Evolutionary conservation across 2,113 vertebrate species (phyloP).

Genomic region (Lamprotornis superbus): DNA sequence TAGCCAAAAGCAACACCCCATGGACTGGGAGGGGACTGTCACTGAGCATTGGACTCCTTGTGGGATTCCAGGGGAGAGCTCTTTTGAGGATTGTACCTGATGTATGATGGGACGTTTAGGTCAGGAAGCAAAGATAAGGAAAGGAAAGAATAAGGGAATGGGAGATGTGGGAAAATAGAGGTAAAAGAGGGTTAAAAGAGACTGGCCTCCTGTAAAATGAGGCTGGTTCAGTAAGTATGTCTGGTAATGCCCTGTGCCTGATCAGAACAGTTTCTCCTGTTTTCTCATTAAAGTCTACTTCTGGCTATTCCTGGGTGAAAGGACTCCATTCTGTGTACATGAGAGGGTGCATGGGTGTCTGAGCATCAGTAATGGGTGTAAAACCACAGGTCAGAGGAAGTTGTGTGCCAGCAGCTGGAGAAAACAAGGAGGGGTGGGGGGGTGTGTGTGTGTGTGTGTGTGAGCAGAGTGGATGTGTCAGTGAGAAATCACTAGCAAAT

Average conservation of each 20-base stretch:
- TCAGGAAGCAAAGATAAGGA: not conserved
- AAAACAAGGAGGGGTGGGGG: not conserved
- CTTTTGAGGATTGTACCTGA: not conserved
- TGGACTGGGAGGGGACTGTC: not conserved
- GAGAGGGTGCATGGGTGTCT: not conserved
- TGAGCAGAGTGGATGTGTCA: not conserved
- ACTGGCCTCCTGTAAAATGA: not conserved
- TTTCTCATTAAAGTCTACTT: not conserved
- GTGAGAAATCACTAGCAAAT: not conserved
- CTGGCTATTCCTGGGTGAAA: not conserved
- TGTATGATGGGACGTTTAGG: not conserved
- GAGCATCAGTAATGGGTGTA: not conserved
- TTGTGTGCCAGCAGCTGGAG: not conserved
- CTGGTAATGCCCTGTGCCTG: not conserved
- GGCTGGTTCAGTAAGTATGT: rapidly evolving
- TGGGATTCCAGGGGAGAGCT: not conserved
- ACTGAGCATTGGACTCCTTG: not conserved
- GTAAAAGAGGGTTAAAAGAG: not conserved
- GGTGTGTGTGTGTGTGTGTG: not conserved
- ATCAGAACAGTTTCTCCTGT: not conserved
- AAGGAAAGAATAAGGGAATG: not conserved
- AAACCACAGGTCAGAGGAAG: rapidly evolving
- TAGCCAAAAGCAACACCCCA: not conserved
- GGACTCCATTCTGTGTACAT: not conserved
- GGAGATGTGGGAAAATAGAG: not conserved